Base-by-base conservation (phyloP, 2,113 vertebrate species). In the Sturnira hondurensis region DNA sequence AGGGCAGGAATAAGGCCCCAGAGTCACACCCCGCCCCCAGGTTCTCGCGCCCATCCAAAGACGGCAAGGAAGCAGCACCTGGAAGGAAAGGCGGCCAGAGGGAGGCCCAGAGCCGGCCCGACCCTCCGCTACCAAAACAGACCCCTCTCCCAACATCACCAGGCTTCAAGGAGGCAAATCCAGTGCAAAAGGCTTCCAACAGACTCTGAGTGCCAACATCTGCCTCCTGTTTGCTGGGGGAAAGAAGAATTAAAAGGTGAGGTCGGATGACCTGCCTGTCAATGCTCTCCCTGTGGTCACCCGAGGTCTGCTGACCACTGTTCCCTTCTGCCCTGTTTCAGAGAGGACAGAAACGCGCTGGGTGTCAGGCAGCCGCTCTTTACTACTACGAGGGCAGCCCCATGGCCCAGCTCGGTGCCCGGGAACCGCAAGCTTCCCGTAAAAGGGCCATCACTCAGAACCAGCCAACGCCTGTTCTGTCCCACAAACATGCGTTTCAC, bases 181-280 rank as follows among this genome's bases (percentile, higher is more conserved):
- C 82, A 33, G 28, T 3, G 15, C 58, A 15, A 90, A 52, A 47
- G 3, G 61, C 41, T 65, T 31, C 20, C 19, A 22, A 80, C 2
- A 36, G 81, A n/a, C 54, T 17, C 2, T 16, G 58, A 90, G 65
- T 36, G 9, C 41, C 83, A n/a, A 22, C 7, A 63, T 82, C 77
- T 43, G 54, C 78, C 83, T 83, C 84, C 93, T 74, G 9, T 47
- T 86, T 96, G 85, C 93, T 61, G 33, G 45, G 78, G 33, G 20
- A 45, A 19, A 8, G 33, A 56, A 71, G 26, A 56, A 76, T 61
- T 45, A 41, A 78, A 84, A 70, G 85, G 71, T 0, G 7, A 81
- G 54, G 58, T 97, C 96, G 52, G 54, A 91, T 96, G 95, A 91
- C 93, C 91, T 93, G 93, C 91, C 96, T 77, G 61, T 94, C 91